These are phyloP conservation scores for Pachydiplax longipennis DNA, from an alignment of 2,888 invertebrate genomes.

Conservation along the genomic window DNA sequence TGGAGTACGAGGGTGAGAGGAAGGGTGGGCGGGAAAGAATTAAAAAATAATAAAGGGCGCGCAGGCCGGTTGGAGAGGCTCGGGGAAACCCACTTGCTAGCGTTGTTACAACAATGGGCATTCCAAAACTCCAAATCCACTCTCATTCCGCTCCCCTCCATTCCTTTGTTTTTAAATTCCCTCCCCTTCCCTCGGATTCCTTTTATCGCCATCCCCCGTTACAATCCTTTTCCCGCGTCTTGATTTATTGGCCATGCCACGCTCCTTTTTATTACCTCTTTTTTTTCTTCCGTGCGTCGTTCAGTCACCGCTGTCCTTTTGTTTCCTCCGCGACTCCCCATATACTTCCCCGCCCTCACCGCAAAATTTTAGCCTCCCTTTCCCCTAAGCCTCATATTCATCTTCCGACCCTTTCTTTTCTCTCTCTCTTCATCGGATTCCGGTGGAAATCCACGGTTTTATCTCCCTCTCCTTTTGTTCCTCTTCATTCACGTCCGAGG, in stretches of 20 bases:
- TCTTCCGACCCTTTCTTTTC: not conserved
- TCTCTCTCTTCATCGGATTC: not conserved
- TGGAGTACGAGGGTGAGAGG: not conserved
- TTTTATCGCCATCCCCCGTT: not conserved
- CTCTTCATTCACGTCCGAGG: not conserved
- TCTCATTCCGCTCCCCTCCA: slow-evolving; percentile 4
- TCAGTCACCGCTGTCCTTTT: not conserved
- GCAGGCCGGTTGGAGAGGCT: not conserved
- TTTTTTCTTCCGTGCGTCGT: not conserved
- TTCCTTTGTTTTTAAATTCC: slow-evolving; percentile 9
- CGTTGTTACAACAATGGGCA: slow-evolving; percentile 35
- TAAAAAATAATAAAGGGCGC: slow-evolving; percentile 32
- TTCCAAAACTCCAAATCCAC: not conserved
- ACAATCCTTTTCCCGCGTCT: slow-evolving; percentile 35
- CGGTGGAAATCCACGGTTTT: not conserved
- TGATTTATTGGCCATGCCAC: slow-evolving; percentile 43
- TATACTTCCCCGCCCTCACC: not conserved
- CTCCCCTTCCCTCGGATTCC: not conserved
- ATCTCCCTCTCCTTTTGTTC: not conserved
- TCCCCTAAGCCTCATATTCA: not conserved
- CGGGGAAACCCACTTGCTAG: slow-evolving; percentile 21
- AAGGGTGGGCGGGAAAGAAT: not conserved
- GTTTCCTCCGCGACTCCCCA: not conserved
- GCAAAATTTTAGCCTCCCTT: not conserved
- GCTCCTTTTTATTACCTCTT: not conserved